Evolutionary conservation across 2,113 vertebrate genomes (phyloP).

Genomic region (Odocoileus hemionus): DNA sequence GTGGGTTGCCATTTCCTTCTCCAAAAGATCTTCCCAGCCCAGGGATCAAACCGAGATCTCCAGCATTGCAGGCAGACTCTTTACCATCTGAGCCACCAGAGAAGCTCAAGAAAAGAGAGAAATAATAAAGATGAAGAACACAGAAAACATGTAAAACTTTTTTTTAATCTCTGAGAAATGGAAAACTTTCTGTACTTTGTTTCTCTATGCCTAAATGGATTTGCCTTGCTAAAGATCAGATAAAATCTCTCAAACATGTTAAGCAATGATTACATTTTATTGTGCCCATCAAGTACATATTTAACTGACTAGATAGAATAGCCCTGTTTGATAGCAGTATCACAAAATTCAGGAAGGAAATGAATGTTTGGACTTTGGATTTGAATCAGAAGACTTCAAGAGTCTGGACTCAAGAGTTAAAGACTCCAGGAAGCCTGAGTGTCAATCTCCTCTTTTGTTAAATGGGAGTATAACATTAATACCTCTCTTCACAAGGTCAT

Average conservation of each 20-base stretch:
- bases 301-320: not conserved
- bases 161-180: not conserved
- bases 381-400: not conserved
- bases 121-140: not conserved
- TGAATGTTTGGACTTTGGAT: not conserved
- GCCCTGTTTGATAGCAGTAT: not conserved
- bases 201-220: not conserved
- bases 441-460: not conserved
- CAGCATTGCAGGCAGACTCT: not conserved
- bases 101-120: not conserved
- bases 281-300: not conserved
- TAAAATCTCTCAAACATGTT: slow-evolving; percentile 28
- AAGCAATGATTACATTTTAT: not conserved
- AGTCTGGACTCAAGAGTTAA: not conserved
- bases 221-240: not conserved
- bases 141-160: not conserved
- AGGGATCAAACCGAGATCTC: not conserved
- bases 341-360: not conserved
- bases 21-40: not conserved
- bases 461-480: not conserved
- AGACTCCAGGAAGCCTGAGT: not conserved
- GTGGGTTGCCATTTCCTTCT: not conserved
- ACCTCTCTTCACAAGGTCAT: not conserved
- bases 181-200: not conserved
- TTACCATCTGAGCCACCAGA: not conserved